Percentiles rank a stretch among this genome's conserved stretches.
These are phyloP conservation scores for Arctopsyche grandis DNA, from an alignment of 1,140 invertebrate genomes.

Conservation along the genomic window DNA sequence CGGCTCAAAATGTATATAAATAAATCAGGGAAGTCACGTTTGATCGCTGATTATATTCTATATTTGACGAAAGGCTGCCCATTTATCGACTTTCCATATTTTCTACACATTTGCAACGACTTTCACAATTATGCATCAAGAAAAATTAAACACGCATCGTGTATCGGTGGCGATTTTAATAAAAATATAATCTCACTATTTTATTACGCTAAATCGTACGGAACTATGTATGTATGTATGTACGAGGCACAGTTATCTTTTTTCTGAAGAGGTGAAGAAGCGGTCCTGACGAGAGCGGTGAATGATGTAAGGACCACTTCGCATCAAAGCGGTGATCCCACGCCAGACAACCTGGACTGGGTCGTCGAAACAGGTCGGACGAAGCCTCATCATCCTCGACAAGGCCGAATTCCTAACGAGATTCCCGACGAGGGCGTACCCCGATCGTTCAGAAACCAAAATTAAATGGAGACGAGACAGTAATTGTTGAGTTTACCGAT, in stretches of 20 bases:
- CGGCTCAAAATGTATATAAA: no score
- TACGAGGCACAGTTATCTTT: no score
- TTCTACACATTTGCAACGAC: background rate
- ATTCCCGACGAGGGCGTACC: no score
- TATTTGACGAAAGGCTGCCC: background rate
- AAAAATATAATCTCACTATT: no score
- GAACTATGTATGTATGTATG: no score
- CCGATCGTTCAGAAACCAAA: no score
- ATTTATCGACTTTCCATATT: conserved; percentile 12
- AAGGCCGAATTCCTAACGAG: background rate
- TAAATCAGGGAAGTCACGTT: background rate
- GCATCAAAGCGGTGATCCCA: conserved; percentile 1
- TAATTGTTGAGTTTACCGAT: no score
- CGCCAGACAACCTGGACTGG: background rate
- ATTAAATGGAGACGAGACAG: no score
- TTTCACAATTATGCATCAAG: conserved; percentile 21
- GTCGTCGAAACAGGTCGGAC: conserved; percentile 4
- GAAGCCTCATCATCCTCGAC: background rate
- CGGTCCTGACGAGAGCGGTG: background rate
- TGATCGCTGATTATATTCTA: background rate
- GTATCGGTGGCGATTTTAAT: background rate
- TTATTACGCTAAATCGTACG: no score
- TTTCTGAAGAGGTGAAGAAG: background rate
- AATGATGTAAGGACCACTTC: background rate
- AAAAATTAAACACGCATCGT: conserved; percentile 3